Conservation (phyloP, 64 coral and sea anemone genomes). For the Pachyseris speciosa region DNA sequence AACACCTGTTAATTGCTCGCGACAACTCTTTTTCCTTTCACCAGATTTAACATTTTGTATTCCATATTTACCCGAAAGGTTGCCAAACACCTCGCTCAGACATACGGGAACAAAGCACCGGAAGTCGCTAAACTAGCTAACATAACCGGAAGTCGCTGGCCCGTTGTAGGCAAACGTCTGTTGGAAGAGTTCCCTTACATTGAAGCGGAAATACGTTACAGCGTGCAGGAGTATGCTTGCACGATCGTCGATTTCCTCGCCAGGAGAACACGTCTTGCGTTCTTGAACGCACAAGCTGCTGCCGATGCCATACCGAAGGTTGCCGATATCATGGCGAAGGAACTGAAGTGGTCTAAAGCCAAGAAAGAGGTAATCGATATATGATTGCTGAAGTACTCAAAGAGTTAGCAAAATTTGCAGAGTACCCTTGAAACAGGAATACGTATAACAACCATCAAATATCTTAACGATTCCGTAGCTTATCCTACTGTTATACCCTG, state of each 20-base stretch:
- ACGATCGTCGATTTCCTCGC: conserved; percentile 93
- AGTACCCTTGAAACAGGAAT: too few species aligned
- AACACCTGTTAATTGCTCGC: background rate
- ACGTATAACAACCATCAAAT: too few species aligned
- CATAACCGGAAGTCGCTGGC: conserved; percentile 91
- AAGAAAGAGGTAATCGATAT: conserved; percentile 74
- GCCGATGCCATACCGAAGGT: conserved; percentile 81
- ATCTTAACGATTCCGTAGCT: too few species aligned
- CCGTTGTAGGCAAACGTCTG: conserved; percentile 81
- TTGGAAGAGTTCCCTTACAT: conserved; percentile 92
- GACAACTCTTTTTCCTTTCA: background rate
- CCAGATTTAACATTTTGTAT: background rate
- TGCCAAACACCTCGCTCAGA: conserved; percentile 81
- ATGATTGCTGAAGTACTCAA: background rate
- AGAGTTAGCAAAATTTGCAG: background rate
- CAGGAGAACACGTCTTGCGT: conserved; percentile 90
- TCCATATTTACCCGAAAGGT: conserved; percentile 32
- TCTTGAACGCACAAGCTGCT: conserved; percentile 85
- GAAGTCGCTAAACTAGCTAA: conserved; percentile 85
- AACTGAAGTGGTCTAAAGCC: conserved; percentile 83
- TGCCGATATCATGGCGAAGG: conserved; percentile 94
- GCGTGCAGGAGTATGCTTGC: conserved; percentile 91
- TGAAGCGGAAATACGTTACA: conserved; percentile 91
- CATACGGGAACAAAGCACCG: conserved; percentile 90
- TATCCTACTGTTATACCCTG: too few species aligned